A percentile compares a stretch with the other conserved stretches of the same genome.
Conservation (phyloP, 64 coral and sea anemone genomes). For the Montipora cactus region DNA sequence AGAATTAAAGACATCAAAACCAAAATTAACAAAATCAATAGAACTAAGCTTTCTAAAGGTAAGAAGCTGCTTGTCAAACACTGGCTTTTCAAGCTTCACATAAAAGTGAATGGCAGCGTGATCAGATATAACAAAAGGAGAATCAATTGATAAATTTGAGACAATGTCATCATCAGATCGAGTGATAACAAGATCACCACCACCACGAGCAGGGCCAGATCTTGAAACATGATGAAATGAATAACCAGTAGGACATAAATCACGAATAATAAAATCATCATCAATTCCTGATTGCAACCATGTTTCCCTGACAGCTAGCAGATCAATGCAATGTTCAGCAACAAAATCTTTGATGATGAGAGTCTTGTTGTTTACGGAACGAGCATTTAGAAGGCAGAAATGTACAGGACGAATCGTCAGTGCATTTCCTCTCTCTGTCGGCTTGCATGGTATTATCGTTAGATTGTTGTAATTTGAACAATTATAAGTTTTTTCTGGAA, state of each 20-base stretch:
- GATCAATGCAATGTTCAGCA: too few species aligned
- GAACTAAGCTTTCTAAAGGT: conserved; percentile 35
- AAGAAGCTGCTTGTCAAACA: conserved; percentile 17
- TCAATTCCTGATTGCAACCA: too few species aligned
- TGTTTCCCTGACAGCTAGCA: too few species aligned
- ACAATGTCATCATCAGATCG: conserved; percentile 17
- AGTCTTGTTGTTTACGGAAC: too few species aligned
- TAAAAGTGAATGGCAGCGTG: conserved; percentile 14
- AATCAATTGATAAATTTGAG: background rate
- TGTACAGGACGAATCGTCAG: background rate
- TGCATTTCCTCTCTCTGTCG: too few species aligned
- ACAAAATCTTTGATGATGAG: too few species aligned
- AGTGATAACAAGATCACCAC: conserved; percentile 18
- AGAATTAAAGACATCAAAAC: conserved; percentile 32
- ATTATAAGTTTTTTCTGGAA: background rate
- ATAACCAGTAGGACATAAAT: too few species aligned
- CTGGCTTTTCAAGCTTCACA: conserved; percentile 27
- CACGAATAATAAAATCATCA: too few species aligned
- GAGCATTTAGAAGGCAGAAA: background rate
- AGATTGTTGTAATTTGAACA: background rate
- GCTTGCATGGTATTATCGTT: background rate
- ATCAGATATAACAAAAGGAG: too few species aligned
- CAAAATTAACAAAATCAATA: conserved; percentile 5
- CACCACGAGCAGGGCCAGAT: too few species aligned
- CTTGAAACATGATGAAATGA: too few species aligned